Conservation (phyloP, 1,140 invertebrate genomes). For the Oppia nitens region DNA sequence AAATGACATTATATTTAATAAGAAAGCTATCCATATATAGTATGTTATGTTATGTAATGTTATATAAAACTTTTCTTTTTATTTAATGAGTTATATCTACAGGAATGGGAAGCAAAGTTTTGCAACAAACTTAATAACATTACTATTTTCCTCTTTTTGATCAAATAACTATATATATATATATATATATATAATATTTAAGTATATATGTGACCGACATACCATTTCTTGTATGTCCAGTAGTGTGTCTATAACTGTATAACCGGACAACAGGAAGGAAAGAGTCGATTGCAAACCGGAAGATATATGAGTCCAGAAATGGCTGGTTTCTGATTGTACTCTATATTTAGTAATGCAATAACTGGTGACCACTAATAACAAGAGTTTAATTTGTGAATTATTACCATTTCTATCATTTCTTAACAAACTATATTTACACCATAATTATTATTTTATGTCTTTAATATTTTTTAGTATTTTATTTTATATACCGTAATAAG, state of each 20-base stretch:
- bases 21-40: background rate
- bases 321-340: background rate
- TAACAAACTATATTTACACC: no score
- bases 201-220: no score
- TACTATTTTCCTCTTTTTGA: background rate
- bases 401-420: no score
- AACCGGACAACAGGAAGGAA: background rate
- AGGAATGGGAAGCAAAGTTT: background rate
- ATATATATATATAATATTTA: no score
- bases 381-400: background rate
- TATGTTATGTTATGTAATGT: no score
- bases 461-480: no score
- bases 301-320: background rate
- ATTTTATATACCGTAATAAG: no score
- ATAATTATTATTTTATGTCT: no score
- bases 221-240: no score
- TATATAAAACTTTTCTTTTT: no score
- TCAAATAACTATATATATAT: no score
- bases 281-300: background rate
- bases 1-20: background rate
- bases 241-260: background rate
- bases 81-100: background rate
- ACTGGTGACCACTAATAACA: background rate
- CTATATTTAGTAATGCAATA: background rate
- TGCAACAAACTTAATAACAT: background rate